These are phyloP conservation scores for Clusia tigrina DNA, from an alignment of 2,888 invertebrate species.

Conservation along the genomic window DNA sequence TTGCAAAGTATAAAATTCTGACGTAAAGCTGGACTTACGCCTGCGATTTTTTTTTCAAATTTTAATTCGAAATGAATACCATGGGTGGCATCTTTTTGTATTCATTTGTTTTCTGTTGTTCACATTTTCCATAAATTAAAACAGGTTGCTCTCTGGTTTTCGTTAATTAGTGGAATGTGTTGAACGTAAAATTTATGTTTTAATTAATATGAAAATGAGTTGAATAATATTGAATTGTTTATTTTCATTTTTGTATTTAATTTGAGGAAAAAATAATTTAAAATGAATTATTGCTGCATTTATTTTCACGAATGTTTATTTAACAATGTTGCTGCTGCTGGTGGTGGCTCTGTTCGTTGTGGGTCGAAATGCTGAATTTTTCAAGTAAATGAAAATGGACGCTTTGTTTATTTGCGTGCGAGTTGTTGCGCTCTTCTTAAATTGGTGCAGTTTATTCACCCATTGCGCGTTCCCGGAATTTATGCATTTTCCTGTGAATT, in stretches of 20 bases:
- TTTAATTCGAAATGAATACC: background rate
- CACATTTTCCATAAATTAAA: background rate
- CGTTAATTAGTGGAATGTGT: background rate
- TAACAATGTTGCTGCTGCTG: no score
- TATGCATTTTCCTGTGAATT: background rate
- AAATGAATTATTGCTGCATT: no score
- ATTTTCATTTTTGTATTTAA: background rate
- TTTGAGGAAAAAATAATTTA: no score
- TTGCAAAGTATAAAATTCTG: slow-evolving; percentile 1
- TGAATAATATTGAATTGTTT: background rate
- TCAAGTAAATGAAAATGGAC: no score
- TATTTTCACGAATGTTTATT: no score
- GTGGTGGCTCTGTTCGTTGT: no score
- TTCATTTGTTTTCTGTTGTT: background rate
- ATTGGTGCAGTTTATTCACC: background rate
- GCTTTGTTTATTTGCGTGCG: background rate
- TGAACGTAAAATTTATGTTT: background rate
- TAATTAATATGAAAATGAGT: background rate
- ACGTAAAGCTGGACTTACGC: background rate
- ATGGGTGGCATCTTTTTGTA: background rate
- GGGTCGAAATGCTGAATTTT: no score
- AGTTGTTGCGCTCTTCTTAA: background rate
- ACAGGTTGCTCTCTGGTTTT: background rate
- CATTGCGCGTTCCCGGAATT: background rate
- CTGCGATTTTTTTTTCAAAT: no score